Percentiles rank a stretch among this genome's conserved stretches.
Conservation (phyloP, 2,888 invertebrate genomes). For the Eupsilia transversa region DNA sequence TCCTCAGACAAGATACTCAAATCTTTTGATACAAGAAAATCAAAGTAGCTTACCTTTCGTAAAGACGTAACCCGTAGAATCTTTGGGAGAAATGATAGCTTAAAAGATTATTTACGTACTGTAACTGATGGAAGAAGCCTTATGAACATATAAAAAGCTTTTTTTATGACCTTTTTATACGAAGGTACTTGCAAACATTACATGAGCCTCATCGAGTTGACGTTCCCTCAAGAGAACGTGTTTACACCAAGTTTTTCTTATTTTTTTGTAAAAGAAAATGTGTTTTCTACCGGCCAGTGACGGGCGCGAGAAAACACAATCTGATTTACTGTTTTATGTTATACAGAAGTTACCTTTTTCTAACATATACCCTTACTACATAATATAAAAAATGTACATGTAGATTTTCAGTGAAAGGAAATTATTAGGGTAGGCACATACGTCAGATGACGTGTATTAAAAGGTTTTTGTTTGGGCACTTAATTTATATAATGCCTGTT, state of each 20-base stretch:
- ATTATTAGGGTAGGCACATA: conserved; percentile 28
- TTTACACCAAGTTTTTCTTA: conserved; percentile 55
- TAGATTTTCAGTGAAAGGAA: conserved; percentile 26
- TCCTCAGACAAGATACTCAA: background rate
- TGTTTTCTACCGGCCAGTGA: conserved; percentile 52
- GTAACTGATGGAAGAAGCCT: conserved; percentile 47
- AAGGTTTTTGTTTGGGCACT: conserved; percentile 31
- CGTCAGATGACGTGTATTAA: conserved; percentile 17
- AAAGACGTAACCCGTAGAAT: conserved; percentile 5
- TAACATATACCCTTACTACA: conserved; percentile 7
- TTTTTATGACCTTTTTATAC: conserved; percentile 61
- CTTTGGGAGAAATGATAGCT: conserved; percentile 28
- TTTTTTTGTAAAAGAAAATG: conserved; percentile 55
- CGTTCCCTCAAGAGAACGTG: conserved; percentile 55
- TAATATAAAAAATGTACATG: conserved; percentile 30
- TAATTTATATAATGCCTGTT: conserved; percentile 27
- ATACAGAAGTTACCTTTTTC: conserved; percentile 22
- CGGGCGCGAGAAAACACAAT: conserved; percentile 47
- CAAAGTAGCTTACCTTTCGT: conserved; percentile 8
- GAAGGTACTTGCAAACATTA: conserved; percentile 52
- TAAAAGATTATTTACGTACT: conserved; percentile 47
- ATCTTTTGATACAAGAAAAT: conserved; percentile 30
- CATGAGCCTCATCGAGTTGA: conserved; percentile 49
- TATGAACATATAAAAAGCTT: conserved; percentile 53
- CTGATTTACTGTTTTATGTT: conserved; percentile 53